phyloP scores from a whole-genome alignment of 2,888 invertebrate genomes.

The Papilio elwesi region DNA sequence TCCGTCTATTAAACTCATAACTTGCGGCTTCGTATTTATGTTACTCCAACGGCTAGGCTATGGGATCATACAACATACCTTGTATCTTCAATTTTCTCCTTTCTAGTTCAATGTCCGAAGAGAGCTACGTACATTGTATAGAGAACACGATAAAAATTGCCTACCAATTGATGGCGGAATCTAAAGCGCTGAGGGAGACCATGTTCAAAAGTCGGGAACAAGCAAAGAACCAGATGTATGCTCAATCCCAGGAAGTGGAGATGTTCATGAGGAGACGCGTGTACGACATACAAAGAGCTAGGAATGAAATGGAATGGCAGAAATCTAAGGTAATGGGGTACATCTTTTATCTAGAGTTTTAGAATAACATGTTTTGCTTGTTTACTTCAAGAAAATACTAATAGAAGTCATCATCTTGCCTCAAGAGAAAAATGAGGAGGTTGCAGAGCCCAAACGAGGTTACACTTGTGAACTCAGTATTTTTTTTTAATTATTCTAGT shows the following conservation, averaged over 20 bases:
- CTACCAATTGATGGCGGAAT: conserved; percentile 91
- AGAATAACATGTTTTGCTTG: too few relatives aligned
- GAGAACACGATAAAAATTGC: conserved; percentile 90
- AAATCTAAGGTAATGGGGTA: conserved; percentile 71
- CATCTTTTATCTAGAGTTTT: background rate
- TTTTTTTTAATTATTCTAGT: conserved; percentile 68
- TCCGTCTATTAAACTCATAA: too few relatives aligned
- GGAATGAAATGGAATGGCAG: conserved; percentile 96
- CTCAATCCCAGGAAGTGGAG: conserved; percentile 93
- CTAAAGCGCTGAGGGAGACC: conserved; percentile 90
- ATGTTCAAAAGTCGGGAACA: conserved; percentile 91
- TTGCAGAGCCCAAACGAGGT: too few relatives aligned
- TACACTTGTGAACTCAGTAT: too few relatives aligned
- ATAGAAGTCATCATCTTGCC: too few relatives aligned
- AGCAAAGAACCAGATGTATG: conserved; percentile 90
- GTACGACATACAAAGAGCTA: conserved; percentile 92
- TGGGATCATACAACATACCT: too few relatives aligned
- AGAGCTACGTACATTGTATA: conserved; percentile 92
- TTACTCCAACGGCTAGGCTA: too few relatives aligned
- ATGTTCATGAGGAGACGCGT: conserved; percentile 93
- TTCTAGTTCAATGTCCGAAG: conserved; percentile 87
- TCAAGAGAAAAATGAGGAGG: too few relatives aligned
- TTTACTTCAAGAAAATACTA: too few relatives aligned
- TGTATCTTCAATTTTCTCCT: too few relatives aligned
- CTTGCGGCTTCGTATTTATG: too few relatives aligned